Evolutionary conservation across 1,140 invertebrate genomes (phyloP).

Genomic region (Adelges cooleyi): DNA sequence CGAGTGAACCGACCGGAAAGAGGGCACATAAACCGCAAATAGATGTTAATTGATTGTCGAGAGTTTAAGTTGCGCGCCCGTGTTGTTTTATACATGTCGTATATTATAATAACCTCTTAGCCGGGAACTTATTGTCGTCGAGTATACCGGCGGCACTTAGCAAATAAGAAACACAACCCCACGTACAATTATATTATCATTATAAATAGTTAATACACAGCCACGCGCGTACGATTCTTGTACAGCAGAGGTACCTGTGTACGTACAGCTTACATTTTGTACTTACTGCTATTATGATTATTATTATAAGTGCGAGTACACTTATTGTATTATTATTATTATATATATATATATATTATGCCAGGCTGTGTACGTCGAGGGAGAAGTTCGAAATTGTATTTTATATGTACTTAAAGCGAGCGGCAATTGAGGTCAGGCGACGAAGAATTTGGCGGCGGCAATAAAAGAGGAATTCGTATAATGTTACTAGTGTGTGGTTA

Average conservation of each 20-base stretch:
- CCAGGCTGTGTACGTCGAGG: neutral
- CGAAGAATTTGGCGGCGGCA: constrained; percentile 20
- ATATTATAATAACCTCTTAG: constrained; percentile 14
- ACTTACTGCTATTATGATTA: too few relatives aligned
- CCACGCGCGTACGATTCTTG: too few relatives aligned
- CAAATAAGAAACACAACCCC: constrained; percentile 12
- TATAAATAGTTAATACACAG: too few relatives aligned
- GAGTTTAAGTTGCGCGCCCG: constrained; percentile 1
- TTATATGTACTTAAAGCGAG: neutral
- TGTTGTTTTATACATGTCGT: constrained; percentile 10
- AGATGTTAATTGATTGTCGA: constrained; percentile 10
- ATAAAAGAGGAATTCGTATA: constrained; percentile 28
- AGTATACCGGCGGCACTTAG: too few relatives aligned
- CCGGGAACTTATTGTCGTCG: too few relatives aligned
- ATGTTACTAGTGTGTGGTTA: constrained; percentile 26
- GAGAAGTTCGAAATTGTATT: neutral
- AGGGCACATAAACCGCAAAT: neutral
- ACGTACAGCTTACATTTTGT: too few relatives aligned
- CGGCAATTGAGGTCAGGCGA: constrained; percentile 13
- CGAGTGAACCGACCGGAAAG: neutral
- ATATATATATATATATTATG: neutral
- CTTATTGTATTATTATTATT: too few relatives aligned
- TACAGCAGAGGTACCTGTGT: too few relatives aligned
- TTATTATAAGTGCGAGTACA: too few relatives aligned
- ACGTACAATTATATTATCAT: neutral